A percentile compares a stretch with the other conserved stretches of the same genome.
Evolutionary conservation across 2,113 vertebrate genomes (phyloP).

Genomic region (Petaurus breviceps): DNA sequence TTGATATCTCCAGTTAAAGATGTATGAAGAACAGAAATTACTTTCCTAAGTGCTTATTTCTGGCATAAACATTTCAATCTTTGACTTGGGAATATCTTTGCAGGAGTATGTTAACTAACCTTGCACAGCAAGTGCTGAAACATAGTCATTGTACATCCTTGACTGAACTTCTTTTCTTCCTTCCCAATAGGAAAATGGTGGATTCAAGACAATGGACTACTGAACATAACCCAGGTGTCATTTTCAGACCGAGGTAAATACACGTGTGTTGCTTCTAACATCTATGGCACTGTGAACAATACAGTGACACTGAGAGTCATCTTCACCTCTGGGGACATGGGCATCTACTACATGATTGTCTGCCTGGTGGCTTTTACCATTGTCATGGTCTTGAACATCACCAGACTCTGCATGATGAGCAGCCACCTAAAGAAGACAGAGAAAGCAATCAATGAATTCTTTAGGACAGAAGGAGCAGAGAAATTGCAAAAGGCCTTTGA

Average conservation of each 20-base stretch:
- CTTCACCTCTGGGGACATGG: conserved; percentile 96
- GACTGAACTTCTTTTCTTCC: conserved; percentile 69
- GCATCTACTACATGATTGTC: conserved; percentile 98
- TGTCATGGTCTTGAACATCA: conserved; percentile 96
- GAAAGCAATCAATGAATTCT: conserved; percentile 99
- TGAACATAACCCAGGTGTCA: conserved; percentile 95
- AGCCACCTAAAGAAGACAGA: conserved; percentile 99
- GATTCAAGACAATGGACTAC: conserved; percentile 88
- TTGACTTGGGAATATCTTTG: neutral
- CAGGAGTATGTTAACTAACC: neutral
- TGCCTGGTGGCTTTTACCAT: conserved; percentile 98
- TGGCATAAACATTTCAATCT: neutral
- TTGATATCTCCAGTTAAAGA: neutral
- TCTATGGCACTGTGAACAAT: conserved; percentile 90
- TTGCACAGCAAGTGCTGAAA: neutral
- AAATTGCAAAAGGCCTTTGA: conserved; percentile 99
- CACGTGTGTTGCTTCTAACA: conserved; percentile 93
- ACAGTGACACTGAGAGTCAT: conserved; percentile 95
- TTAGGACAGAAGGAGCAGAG: conserved; percentile 98
- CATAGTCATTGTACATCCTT: neutral
- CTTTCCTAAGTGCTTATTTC: neutral
- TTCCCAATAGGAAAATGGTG: conserved; percentile 89
- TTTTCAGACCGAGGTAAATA: conserved; percentile 97
- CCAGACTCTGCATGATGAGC: conserved; percentile 99
- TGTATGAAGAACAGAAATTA: neutral